These are phyloP conservation scores for Rhodeus uyekii DNA, from an alignment of 2,797 vertebrate genomes.

Conservation along the genomic window DNA sequence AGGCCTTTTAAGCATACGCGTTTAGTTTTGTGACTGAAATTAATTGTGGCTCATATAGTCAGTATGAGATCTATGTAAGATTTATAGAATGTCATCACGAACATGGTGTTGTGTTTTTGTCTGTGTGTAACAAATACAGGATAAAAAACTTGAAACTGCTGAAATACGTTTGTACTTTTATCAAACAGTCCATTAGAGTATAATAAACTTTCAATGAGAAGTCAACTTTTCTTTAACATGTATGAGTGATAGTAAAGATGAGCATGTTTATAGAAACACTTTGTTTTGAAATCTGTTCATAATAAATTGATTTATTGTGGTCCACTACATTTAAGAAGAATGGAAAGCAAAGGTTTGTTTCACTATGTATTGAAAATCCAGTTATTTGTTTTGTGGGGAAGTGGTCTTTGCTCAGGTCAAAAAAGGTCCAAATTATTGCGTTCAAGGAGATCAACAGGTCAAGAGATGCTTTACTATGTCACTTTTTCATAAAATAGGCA, in stretches of 20 bases:
- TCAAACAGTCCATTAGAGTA: background rate
- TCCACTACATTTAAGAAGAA: background rate
- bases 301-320: background rate
- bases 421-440: background rate
- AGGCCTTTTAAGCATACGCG: background rate
- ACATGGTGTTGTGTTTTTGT: background rate
- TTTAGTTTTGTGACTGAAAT: background rate
- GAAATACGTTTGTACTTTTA: background rate
- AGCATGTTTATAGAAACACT: background rate
- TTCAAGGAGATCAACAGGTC: background rate
- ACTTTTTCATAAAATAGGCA: background rate
- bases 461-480: background rate
- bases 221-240: background rate
- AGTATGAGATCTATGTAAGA: background rate
- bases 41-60: background rate
- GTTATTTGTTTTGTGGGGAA: background rate
- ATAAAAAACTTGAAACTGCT: background rate
- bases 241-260: background rate
- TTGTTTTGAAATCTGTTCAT: background rate
- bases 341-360: no score
- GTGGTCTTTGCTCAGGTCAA: background rate
- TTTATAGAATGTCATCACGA: background rate
- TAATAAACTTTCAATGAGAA: background rate
- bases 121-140: background rate
- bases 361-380: background rate